These are phyloP conservation scores for Nannobrachium achirus DNA, from an alignment of 2,113 vertebrate genomes.

Conservation along the genomic window DNA sequence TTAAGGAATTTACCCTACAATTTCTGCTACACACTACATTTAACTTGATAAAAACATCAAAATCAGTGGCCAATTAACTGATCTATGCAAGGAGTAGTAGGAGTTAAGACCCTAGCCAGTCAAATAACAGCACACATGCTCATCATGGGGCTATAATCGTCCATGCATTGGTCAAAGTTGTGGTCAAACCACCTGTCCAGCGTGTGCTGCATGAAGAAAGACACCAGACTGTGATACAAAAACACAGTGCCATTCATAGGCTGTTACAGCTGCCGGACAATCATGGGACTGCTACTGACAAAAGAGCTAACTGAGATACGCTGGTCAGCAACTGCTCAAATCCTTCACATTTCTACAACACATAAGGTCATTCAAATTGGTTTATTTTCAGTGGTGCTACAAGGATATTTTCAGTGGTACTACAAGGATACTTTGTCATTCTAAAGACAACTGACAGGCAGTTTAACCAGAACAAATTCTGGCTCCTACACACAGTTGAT, in stretches of 20 bases:
- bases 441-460: not conserved
- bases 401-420: not conserved
- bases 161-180: not conserved
- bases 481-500: no score
- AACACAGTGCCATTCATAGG: not conserved
- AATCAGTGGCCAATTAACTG: no score
- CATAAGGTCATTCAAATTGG: not conserved
- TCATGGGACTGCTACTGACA: constrained; percentile 7
- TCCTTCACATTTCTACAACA: not conserved
- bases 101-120: not conserved
- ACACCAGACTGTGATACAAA: not conserved
- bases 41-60: not conserved
- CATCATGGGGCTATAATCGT: not conserved
- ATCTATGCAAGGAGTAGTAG: no score
- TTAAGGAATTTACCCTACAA: no score
- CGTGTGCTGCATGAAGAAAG: not conserved
- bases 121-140: not conserved
- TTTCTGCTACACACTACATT: not conserved
- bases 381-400: not conserved
- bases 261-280: constrained; percentile 41
- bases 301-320: constrained; percentile 1
- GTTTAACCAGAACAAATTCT: not conserved
- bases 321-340: constrained; percentile 2
- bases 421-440: not conserved
- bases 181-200: not conserved